Base-by-base conservation (phyloP, 92 coral and sea anemone genomes). In the Diadumene lineata region DNA sequence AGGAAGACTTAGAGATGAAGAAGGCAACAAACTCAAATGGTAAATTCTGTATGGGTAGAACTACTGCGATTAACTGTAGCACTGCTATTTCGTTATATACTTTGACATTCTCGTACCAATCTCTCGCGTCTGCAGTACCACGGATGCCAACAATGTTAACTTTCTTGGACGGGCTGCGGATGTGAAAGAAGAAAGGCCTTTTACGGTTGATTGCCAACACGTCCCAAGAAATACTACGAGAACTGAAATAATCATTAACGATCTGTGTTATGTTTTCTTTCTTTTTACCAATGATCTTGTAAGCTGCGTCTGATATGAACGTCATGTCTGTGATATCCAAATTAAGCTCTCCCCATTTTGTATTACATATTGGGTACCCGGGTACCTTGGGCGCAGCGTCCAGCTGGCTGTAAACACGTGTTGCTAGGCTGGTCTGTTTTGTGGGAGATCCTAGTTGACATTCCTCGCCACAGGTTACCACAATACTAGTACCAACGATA, bases 31-130 rank as follows among this genome's bases (percentile, higher is more conserved):
- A 82, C 51, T 38, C 57, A 7, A 71, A 56, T 0, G 93, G 90
- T 0, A 85, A 56, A 21, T 53, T 50, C 18, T 89, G 87, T n/a
- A 78, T 64, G 28, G 93, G 90, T 11, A 89, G 83, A 19, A 69
- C 69, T 22, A 79, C 87, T 0, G 90, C 68, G 23, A 82, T 85
- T 30, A 89, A 18, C 74, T 85, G 93, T 64, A 84, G 85, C 48
- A 86, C 82, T 11, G 88, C 83, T 11, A 89, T 79, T 73, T 85
- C 93, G 58, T 86, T 85, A 85, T 89, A 89, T 18, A 89, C 34
- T 48, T 89, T 89, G 23, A 64, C 50, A 71, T 85, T 73, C 72
- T 85, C 80, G 33, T 76, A 69, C 93, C 93, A 89, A 38, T 89
- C 93, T 7, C 90, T 23, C 0, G 56, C 50, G 23, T 63, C 76